These are phyloP conservation scores for Tetraodon nigroviridis DNA, from an alignment of 2,113 vertebrate species.

Conservation along the genomic window DNA sequence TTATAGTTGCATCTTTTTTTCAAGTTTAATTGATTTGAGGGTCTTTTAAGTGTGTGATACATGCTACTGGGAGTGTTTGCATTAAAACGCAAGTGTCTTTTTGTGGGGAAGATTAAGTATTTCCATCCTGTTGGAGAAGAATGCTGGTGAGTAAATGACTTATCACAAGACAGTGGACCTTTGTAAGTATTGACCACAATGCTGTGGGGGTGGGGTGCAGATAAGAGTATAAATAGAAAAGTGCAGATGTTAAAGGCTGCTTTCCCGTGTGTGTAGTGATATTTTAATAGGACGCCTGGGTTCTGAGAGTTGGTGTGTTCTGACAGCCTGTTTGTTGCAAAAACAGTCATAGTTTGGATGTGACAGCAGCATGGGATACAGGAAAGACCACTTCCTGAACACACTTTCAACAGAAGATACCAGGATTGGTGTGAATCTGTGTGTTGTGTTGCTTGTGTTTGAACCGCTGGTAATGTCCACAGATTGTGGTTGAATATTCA, in stretches of 20 bases:
- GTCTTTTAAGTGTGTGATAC: not conserved
- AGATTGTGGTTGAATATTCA: no score
- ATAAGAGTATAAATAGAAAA: no score
- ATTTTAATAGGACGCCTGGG: conserved; percentile 12
- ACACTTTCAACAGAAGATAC: conserved; percentile 33
- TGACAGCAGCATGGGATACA: conserved; percentile 40
- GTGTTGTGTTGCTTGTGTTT: not conserved
- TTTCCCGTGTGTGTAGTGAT: conserved; percentile 26
- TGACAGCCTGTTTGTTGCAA: conserved; percentile 21
- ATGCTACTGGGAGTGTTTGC: conserved; percentile 6
- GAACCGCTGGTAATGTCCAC: no score
- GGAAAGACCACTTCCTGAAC: conserved; percentile 56
- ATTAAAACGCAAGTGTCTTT: conserved; percentile 5
- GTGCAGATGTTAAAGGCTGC: not conserved
- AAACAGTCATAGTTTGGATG: conserved; percentile 21
- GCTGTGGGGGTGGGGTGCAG: no score
- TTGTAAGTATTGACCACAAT: not conserved
- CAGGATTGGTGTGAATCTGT: conserved; percentile 8
- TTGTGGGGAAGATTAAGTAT: conserved; percentile 6
- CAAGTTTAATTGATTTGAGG: conserved; percentile 14
- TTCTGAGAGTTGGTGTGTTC: conserved; percentile 25
- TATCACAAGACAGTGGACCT: conserved; percentile 18
- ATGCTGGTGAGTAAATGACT: conserved; percentile 22
- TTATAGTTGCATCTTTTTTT: not conserved
- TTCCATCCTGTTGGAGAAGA: conserved; percentile 32